Evolutionary conservation across 2,888 invertebrate genomes (phyloP), one percentile per base, ranked within the genome.

Genomic region (Spilosoma lubricipeda): DNA sequence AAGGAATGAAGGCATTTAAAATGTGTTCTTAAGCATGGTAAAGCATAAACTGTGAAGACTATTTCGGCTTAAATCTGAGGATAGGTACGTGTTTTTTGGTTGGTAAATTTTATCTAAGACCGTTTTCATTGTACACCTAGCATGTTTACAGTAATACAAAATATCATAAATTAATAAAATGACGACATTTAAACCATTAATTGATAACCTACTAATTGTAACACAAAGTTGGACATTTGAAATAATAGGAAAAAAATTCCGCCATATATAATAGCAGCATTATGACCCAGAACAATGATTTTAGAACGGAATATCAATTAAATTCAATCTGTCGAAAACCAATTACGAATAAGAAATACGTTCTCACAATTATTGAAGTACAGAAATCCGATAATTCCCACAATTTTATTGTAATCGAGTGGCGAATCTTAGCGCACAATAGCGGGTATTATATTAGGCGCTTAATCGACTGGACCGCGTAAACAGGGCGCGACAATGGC

Each of bases 391-490:
- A 92, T 90, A 91, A 90, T 89, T 91, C 92, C 93, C 95, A 95
- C 95, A 95, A 94, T 94, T 92, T 91, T 90, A 85, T 83, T 83
- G 83, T 88, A 89, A 87, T 92, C 87, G 91, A 93, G 93, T 93
- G 93, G 91, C 92, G 93, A 94, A 91, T 88, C 86, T 86, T 87
- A 89, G 85, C 86, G 85, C 80, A 92, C 91, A 93, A 93, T 89
- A 87, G 90, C 90, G 89, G 63, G 70, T 70, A 63, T 45, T 63
- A 70, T 88, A 89, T 90, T 91, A 89, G 90, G 90, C 91, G 93
- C 89, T 88, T 89, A 93, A 91, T 94, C 92, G 92, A 88, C 85
- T 88, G 91, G 90, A 88, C 89, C 90, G 87, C 89, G 86, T 90
- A 93, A 92, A 92, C 92, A 90, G 90, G 91, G 92, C 90, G 88